Percentiles rank a stretch among this genome's conserved stretches.
These are phyloP conservation scores for Stenolophus ochropezus DNA, from an alignment of 2,888 invertebrate species.

Conservation along the genomic window DNA sequence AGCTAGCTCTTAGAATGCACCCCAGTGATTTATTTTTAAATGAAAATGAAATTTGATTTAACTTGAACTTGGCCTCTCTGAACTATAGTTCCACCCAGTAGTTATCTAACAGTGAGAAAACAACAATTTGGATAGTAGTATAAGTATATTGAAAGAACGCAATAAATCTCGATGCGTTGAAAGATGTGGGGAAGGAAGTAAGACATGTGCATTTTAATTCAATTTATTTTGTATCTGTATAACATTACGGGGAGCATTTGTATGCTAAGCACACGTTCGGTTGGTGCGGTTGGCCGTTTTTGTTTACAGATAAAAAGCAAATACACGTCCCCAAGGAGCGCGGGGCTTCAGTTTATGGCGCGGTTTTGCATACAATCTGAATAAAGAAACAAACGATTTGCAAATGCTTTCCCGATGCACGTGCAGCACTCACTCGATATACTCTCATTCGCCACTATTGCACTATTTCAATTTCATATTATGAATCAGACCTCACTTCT, in stretches of 20 bases:
- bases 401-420: slow-evolving; percentile 49
- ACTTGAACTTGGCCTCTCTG: too few species aligned
- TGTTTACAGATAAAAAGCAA: slow-evolving; percentile 57
- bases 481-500: too few species aligned
- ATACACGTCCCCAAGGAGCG: slow-evolving; percentile 47
- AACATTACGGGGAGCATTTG: slow-evolving; percentile 47
- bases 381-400: slow-evolving; percentile 56
- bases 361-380: slow-evolving; percentile 52
- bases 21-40: too few species aligned
- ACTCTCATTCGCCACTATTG: neutral
- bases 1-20: too few species aligned
- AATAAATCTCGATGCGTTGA: neutral
- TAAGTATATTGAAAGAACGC: neutral
- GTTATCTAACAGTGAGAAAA: neutral
- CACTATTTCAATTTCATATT: neutral
- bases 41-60: too few species aligned
- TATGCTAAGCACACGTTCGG: slow-evolving; percentile 48
- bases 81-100: too few species aligned
- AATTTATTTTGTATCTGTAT: slow-evolving; percentile 46
- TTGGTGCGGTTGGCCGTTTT: slow-evolving; percentile 42
- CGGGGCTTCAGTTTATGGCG: slow-evolving; percentile 52
- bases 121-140: neutral
- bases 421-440: neutral
- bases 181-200: neutral
- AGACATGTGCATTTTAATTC: slow-evolving; percentile 45